Base-by-base conservation (phyloP, 2,797 vertebrate genomes). In the Bradypodion pumilum region DNA sequence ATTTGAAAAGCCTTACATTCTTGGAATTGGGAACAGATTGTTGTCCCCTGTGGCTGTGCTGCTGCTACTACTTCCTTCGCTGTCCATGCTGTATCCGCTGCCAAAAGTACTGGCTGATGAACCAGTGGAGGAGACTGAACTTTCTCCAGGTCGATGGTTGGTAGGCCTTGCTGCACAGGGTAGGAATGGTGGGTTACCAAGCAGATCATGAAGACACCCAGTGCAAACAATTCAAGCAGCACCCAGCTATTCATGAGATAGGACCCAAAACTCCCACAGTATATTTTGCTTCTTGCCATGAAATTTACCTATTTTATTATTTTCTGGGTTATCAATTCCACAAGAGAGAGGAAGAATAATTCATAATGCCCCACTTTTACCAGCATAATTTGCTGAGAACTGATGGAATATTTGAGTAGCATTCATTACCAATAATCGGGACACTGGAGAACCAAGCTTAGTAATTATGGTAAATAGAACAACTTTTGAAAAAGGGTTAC, bases 1-100 rank as follows among this genome's bases (percentile, higher is more conserved):
- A 63, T 63, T 13, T 1, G 6, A 87, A 87, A 88, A 93, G 44
- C 90, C 98, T 97, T 97, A 99, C 98, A 99, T 97, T 94, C 97
- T 97, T 85, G 98, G 98, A 77, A 98, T 97, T 94, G 98, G 97
- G 94, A 99, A 99, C 80, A 98, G 97, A 90, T 97, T 98, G 88
- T 96, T 97, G 89, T 99, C 98, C 89, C 97, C 96, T n/a, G 97
- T 94, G 40, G 78, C 66, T 5, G 21, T 56, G 23, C 1, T n/a
- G 63, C 74, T 56, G 80, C 95, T 96, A 94, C 95, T 97, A 94
- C 96, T 97, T 32, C 95, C 96, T 90, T 97, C 97, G 2, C 97
- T 98, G 42, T 99, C 98, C 86, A 97, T 95, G 81, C 97, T 98
- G 93, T 98, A 97, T 84, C 97, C 98, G 74, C 97, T 98, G 89